Conservation (phyloP, 2,113 vertebrate species). For the Gymnocephalus cernua region DNA sequence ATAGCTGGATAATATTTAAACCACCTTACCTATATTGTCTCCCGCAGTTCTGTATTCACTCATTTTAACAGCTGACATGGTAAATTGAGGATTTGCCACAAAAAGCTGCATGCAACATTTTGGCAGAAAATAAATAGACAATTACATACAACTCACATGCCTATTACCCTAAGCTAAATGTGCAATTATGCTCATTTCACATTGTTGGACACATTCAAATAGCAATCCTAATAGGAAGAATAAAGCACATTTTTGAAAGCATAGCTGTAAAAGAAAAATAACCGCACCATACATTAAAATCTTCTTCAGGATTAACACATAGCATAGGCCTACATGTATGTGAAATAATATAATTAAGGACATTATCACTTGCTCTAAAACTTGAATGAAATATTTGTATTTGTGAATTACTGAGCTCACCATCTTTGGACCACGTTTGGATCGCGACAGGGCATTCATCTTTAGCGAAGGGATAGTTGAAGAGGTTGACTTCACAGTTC, state of each 20-base stretch:
- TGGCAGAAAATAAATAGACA: not conserved
- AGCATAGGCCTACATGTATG: not conserved
- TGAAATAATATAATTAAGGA: not conserved
- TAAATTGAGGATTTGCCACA: not conserved
- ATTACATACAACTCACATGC: no score
- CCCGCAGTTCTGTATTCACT: no score
- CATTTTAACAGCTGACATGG: no score
- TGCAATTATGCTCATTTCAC: not conserved
- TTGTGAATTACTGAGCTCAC: slow-evolving; percentile 37
- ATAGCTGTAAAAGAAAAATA: not conserved
- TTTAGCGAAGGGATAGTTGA: slow-evolving; percentile 79
- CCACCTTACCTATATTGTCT: no score
- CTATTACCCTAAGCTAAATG: not conserved
- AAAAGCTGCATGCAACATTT: not conserved
- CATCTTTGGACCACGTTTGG: slow-evolving; percentile 55
- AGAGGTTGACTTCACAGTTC: slow-evolving; percentile 81
- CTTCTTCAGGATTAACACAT: not conserved
- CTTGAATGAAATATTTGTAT: not conserved
- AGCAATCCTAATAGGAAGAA: not conserved
- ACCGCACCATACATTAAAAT: not conserved
- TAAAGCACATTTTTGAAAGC: not conserved
- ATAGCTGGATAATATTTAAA: no score
- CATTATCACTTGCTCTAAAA: not conserved
- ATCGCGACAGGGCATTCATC: slow-evolving; percentile 79
- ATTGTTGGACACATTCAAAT: not conserved